Conservation (phyloP, 2,888 invertebrate species). For the Strigamia transsilvanica region DNA sequence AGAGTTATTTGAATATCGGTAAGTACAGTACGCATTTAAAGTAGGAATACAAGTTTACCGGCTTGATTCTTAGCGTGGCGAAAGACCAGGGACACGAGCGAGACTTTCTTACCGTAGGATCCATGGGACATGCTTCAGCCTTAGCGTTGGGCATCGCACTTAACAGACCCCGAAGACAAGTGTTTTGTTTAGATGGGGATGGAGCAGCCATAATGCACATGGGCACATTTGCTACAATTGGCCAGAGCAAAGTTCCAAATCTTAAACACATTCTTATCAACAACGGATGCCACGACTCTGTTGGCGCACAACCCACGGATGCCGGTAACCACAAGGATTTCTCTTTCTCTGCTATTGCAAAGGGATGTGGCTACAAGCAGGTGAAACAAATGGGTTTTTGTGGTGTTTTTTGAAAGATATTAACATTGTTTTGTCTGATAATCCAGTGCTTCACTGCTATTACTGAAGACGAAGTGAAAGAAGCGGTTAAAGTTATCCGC, state of each 20-base stretch:
- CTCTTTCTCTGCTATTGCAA: slow-evolving; percentile 61
- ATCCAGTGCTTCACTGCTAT: slow-evolving; percentile 60
- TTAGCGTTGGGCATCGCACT: slow-evolving; percentile 65
- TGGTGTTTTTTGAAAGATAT: no score
- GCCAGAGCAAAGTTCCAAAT: slow-evolving; percentile 62
- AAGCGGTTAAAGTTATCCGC: slow-evolving; percentile 60
- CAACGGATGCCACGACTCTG: slow-evolving; percentile 66
- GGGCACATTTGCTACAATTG: slow-evolving; percentile 64
- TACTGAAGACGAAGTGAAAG: slow-evolving; percentile 61
- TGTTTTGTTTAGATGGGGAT: slow-evolving; percentile 65
- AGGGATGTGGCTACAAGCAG: slow-evolving; percentile 63
- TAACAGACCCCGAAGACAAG: slow-evolving; percentile 63
- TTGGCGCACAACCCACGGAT: slow-evolving; percentile 65
- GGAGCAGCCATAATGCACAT: slow-evolving; percentile 66
- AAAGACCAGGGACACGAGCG: slow-evolving; percentile 64
- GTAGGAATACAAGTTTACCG: no score
- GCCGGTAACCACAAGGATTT: slow-evolving; percentile 60
- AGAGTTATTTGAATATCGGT: slow-evolving; percentile 66
- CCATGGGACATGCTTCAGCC: slow-evolving; percentile 66
- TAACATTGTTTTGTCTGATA: background rate
- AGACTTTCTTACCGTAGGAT: slow-evolving; percentile 66
- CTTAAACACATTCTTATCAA: slow-evolving; percentile 65
- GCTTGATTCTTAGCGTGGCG: slow-evolving; percentile 58
- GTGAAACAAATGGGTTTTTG: slow-evolving; percentile 57
- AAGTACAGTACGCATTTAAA: background rate